Conservation (phyloP, 2,797 vertebrate genomes). For the Triplophysa yarkandensis region DNA sequence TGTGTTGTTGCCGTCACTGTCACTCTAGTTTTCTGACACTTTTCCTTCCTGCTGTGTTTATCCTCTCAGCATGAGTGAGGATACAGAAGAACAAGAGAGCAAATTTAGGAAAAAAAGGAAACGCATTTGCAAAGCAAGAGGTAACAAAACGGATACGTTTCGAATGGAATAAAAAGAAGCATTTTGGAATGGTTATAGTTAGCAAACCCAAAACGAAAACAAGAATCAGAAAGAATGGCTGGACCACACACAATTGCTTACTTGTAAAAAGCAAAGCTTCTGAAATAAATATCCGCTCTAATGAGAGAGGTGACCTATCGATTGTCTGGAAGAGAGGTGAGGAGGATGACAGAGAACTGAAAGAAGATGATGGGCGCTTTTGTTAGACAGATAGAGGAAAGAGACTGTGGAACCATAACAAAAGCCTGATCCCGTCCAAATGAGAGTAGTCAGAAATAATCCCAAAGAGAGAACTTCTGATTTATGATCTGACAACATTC, state of each 20-base stretch:
- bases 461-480: constrained; percentile 42
- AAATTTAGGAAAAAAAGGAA: constrained; percentile 33
- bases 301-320: constrained; percentile 58
- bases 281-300: constrained; percentile 53
- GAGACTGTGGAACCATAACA: constrained; percentile 48
- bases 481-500: constrained; percentile 51
- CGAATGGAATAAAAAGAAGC: background rate
- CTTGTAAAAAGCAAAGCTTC: constrained; percentile 23
- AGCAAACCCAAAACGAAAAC: background rate
- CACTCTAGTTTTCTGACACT: constrained; percentile 43
- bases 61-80: constrained; percentile 19
- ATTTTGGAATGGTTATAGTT: background rate
- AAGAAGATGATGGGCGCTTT: constrained; percentile 50
- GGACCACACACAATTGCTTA: background rate
- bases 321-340: constrained; percentile 46
- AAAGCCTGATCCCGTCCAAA: constrained; percentile 50
- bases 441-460: constrained; percentile 47
- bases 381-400: constrained; percentile 45
- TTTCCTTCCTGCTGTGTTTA: constrained; percentile 36
- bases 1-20: constrained; percentile 35
- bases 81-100: constrained; percentile 26
- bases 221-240: background rate
- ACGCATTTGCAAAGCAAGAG: constrained; percentile 28
- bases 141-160: constrained; percentile 15
- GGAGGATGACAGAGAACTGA: constrained; percentile 33